Evolutionary conservation across 2,113 vertebrate species (phyloP).

Genomic region (Tragelaphus scriptus): DNA sequence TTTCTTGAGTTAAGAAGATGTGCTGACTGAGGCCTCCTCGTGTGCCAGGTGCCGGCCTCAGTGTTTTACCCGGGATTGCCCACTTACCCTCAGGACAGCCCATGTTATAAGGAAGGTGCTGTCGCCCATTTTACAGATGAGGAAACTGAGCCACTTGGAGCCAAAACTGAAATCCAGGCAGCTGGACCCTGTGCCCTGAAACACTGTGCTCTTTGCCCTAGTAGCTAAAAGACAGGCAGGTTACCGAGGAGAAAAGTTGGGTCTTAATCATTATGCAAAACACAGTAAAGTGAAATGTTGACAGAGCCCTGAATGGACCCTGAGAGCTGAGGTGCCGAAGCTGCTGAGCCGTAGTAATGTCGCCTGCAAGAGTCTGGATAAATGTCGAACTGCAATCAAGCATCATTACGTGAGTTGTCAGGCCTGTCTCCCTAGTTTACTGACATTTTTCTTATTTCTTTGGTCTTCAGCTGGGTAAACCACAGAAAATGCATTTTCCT

Average conservation of each 20-base stretch:
- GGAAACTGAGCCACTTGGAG: background rate
- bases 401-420: background rate
- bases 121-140: background rate
- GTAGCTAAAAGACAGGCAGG: background rate
- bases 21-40: accelerated
- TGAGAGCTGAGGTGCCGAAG: background rate
- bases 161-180: background rate
- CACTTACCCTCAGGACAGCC: background rate
- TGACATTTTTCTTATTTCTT: background rate
- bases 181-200: background rate
- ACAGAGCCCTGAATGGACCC: background rate
- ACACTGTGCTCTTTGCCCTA: background rate
- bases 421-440: background rate
- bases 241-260: background rate
- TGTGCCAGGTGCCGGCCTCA: background rate
- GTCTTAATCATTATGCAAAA: background rate
- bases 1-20: background rate
- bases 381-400: background rate
- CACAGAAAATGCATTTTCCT: background rate
- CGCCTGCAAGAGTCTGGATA: background rate
- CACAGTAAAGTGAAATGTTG: background rate
- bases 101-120: background rate
- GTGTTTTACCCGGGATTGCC: background rate
- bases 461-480: background rate
- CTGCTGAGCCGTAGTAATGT: accelerated